Conservation (phyloP, 2,797 vertebrate species). For the Cossypha niveicapilla region DNA sequence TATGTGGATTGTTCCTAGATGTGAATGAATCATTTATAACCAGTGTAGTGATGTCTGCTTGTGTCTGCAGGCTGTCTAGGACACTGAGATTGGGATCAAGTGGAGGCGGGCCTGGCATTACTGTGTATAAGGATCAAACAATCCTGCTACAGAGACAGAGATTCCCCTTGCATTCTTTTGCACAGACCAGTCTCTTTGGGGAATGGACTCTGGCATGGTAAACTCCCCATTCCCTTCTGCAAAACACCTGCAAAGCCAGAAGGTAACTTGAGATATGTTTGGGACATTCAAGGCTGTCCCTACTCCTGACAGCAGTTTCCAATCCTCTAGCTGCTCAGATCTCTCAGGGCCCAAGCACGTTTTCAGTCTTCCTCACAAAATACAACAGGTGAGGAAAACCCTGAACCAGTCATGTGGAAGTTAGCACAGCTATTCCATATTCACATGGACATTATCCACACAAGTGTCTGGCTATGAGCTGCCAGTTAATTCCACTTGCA, state of each 20-base stretch:
- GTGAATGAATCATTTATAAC: not conserved
- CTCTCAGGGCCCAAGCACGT: fast-evolving
- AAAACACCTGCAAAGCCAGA: not conserved
- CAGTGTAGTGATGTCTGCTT: not conserved
- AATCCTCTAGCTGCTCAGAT: not conserved
- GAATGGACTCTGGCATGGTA: not conserved
- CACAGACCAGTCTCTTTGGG: not conserved
- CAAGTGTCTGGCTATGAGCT: not conserved
- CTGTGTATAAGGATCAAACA: not conserved
- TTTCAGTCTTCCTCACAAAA: not conserved
- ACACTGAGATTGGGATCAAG: fast-evolving
- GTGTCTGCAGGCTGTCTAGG: not conserved
- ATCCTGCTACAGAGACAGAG: not conserved
- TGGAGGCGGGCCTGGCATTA: not conserved
- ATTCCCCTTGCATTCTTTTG: not conserved
- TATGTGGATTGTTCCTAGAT: not conserved
- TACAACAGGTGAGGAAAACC: not conserved
- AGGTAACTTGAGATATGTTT: not conserved
- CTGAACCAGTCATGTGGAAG: not conserved
- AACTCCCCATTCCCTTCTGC: not conserved
- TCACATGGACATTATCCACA: not conserved
- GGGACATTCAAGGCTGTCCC: not conserved
- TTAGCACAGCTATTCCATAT: not conserved
- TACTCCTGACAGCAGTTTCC: not conserved
- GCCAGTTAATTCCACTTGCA: not conserved